Evolutionary conservation across 2,113 vertebrate species (phyloP), one percentile per base, ranked within the genome.

Genomic region (Platysternon megacephalum): DNA sequence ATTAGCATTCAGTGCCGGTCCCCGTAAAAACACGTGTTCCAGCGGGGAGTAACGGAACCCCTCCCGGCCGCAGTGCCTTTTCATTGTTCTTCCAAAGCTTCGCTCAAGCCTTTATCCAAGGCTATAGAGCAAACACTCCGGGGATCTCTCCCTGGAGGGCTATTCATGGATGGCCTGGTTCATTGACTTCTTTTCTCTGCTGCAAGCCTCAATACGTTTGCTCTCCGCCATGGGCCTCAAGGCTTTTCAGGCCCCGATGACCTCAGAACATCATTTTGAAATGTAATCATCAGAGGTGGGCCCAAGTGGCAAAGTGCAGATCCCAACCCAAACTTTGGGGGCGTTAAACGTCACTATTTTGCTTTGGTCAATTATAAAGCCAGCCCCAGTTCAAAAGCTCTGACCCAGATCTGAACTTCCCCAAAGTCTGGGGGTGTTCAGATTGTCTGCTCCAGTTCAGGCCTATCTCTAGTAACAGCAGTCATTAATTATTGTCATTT

Each of bases 331-430:
- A 42, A 72, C 46, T 55, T 32, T 0, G 1, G 55, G 6, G 83
- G n/a, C 7, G 24, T 0, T 0, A 55, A 58, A 22, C 12, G 1
- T 32, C 6, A 1, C 32, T 89, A 46, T 7, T 78, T 46, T 78
- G 74, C 74, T 46, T 46, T 78, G 74, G 11, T 46, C 12, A 11
- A 28, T 78, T 78, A 26, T 28, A 28, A 44, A 46, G 24, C 11
- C 3, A 1, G 42, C 74, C 42, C 42, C 74, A 16, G 4, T 44
- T 78, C 74, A 44, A 28, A 26, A 78, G 12, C 74, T 29, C 42
- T 28, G 22, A 26, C 24, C 42, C 11, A 28, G 12, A 44, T 46
- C 74, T 29, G 42, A 12, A 44, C 44, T 46, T 29, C 42, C 42
- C 22, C 6, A 6, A 28, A 28, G 74, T 46, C 44, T 78, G 42